Conservation (phyloP, 2,888 invertebrate genomes). For the Cryptosula pallasiana region DNA sequence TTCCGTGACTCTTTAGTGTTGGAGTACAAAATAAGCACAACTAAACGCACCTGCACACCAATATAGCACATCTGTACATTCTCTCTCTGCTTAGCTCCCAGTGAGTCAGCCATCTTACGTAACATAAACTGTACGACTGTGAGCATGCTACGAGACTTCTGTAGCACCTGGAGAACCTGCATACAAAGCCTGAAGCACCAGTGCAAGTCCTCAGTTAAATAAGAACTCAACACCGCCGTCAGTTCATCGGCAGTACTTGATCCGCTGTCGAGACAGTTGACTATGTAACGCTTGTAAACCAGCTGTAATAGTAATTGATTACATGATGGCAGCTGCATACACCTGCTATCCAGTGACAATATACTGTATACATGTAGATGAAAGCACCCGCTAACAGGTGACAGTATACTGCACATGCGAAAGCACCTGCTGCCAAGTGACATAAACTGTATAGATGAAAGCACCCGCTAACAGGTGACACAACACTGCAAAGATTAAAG, state of each 20-base stretch:
- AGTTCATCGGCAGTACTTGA: neutral
- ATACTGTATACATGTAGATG: neutral
- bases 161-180: neutral
- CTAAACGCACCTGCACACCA: conserved; percentile 5
- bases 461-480: no score
- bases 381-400: no score
- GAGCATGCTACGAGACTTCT: neutral
- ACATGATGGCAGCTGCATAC: no score
- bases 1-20: no score
- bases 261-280: neutral
- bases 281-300: conserved; percentile 9
- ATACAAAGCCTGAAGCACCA: conserved; percentile 13
- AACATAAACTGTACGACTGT: neutral
- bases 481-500: no score
- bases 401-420: no score
- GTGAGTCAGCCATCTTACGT: neutral
- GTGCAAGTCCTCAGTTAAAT: neutral
- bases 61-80: neutral
- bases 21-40: no score
- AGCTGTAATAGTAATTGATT: neutral
- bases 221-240: neutral
- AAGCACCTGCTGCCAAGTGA: no score
- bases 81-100: conserved; percentile 1
- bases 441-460: no score
- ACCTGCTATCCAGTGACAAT: neutral